These are phyloP conservation scores for Zosterops pallidus DNA, from an alignment of 2,113 vertebrate genomes.

Conservation along the genomic window DNA sequence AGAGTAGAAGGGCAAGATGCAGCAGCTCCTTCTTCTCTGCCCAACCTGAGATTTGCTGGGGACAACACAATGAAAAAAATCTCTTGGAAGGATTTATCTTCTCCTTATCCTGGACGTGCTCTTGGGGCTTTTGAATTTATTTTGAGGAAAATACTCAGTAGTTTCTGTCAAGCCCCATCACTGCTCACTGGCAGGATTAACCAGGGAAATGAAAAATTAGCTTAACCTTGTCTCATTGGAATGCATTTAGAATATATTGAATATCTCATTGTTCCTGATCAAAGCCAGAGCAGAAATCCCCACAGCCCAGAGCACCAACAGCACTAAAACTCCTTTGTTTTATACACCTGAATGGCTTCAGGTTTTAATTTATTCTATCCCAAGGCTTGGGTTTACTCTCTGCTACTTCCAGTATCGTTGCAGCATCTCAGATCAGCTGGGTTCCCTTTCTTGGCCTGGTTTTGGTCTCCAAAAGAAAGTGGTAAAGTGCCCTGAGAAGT, in stretches of 20 bases:
- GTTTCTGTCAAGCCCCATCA: background rate
- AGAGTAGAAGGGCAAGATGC: background rate
- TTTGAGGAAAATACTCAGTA: background rate
- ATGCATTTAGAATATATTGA: background rate
- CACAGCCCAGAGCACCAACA: background rate
- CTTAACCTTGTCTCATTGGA: background rate
- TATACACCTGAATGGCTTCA: background rate
- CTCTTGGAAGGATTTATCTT: background rate
- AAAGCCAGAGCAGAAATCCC: background rate
- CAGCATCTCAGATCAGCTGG: background rate
- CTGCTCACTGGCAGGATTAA: background rate
- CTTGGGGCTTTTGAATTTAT: background rate
- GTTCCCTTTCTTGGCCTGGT: background rate
- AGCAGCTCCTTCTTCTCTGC: background rate
- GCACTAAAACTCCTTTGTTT: background rate
- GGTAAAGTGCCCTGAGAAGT: background rate
- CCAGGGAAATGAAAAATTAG: background rate
- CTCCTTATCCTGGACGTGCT: rapidly evolving
- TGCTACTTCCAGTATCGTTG: background rate
- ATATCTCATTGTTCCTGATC: background rate
- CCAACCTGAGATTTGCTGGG: background rate
- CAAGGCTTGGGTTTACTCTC: background rate
- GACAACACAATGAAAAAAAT: background rate
- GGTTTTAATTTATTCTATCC: background rate
- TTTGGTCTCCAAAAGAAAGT: background rate